phyloP scores from a whole-genome alignment of 2,888 invertebrate species.

The Pheosia gnoma region DNA sequence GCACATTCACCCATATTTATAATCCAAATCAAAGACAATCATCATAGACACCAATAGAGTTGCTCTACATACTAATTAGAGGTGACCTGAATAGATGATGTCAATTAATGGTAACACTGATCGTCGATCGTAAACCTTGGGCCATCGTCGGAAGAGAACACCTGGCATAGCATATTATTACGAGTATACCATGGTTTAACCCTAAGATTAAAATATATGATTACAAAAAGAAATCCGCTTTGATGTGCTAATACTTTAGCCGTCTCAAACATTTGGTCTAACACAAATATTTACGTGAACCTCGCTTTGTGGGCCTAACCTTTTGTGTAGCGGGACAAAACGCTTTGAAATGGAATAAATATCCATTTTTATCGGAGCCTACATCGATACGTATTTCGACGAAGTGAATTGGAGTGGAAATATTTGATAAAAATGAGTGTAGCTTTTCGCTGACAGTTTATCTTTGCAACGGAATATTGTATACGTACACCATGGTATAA shows the following conservation, averaged over 20 bases:
- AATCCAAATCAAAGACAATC: no score
- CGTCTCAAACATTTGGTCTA: neutral
- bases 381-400: neutral
- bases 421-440: neutral
- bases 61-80: no score
- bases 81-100: no score
- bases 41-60: no score
- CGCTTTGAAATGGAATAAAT: neutral
- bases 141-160: no score
- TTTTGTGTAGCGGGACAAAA: neutral
- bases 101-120: no score
- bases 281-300: neutral
- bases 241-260: conserved; percentile 1
- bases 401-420: neutral
- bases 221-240: neutral
- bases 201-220: neutral
- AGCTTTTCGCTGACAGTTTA: no score
- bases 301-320: neutral
- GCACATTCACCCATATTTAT: no score
- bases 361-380: neutral
- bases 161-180: no score
- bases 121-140: no score
- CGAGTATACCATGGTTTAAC: no score
- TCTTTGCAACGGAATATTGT: neutral
- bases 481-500: no score